Percentiles rank a stretch among this genome's conserved stretches.
Conservation (phyloP, 2,888 invertebrate species). For the Tetragonula carbonaria region DNA sequence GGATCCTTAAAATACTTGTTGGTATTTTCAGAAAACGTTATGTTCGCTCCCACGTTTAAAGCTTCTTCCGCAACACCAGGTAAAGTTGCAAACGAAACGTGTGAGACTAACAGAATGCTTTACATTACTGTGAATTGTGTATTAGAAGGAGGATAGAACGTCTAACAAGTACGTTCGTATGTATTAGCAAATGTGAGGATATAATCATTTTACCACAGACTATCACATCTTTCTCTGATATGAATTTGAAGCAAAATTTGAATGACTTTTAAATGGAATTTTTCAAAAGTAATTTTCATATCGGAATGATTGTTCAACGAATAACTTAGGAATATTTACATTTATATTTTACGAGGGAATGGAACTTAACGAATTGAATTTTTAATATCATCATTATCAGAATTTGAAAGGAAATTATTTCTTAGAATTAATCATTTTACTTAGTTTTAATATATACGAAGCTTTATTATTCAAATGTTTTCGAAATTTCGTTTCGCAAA, state of each 20-base stretch:
- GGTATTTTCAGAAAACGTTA: constrained; percentile 88
- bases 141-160: background rate
- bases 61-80: constrained; percentile 91
- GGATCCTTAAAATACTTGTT: constrained; percentile 63
- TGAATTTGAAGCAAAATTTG: background rate
- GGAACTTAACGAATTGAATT: background rate
- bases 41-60: constrained; percentile 93
- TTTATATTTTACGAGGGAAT: too few relatives aligned
- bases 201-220: background rate
- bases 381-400: background rate
- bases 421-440: background rate
- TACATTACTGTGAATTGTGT: constrained; percentile 21
- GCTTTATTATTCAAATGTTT: background rate
- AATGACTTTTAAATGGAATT: background rate
- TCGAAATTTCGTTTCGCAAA: background rate
- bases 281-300: background rate
- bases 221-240: background rate
- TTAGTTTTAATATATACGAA: background rate
- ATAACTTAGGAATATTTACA: too few relatives aligned
- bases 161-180: background rate
- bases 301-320: background rate
- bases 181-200: background rate
- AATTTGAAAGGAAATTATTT: background rate
- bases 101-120: constrained; percentile 59
- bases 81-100: constrained; percentile 81